Evolutionary conservation across 2,888 invertebrate species (phyloP), one percentile per base, ranked within the genome.

Genomic region (Cheilosia urbana): DNA sequence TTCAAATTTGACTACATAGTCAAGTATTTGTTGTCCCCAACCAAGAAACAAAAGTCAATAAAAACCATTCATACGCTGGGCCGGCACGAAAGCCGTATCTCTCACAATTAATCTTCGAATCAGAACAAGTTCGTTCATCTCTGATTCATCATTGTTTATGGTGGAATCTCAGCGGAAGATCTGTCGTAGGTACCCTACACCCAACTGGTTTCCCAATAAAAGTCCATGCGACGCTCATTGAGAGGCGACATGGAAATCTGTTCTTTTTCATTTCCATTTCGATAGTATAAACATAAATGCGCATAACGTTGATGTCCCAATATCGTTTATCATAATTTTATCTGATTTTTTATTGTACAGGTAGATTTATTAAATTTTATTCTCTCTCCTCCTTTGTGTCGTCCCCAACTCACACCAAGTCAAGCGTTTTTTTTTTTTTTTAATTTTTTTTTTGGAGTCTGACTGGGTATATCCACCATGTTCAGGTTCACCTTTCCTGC

Each of bases 301-400:
- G 57, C 80, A 75, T 63, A 80, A 68, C 21, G 66, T 66, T 49
- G 47, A 75, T 76, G 65, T 66, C 75, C 34, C 79, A 80, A 85
- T 85, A 72, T 71, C 80, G 75, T 85, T 76, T 60, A 85, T 85
- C 80, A 80, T 76, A 85, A 71, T 51, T 80, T 85, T 80, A 85
- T 85, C 71, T 71, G 75, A 75, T 62, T 85, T 73, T 75, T 73
- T 69, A 71, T 62, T 58, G 58, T 49, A 77, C 82, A 82, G 75
- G 69, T 65, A 81, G 53, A 71, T 76, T 81, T 76, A 65, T 81
- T 75, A 49, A 60, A 84, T 69, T 55, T 57, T 47, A n/a, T 42
- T 49, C 45, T n/a, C 17, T 17, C 17, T 19, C 24, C 21, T 60
- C 42, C 53, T 45, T 73, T 79, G 63, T 55, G 49, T 49, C 49